Evolutionary conservation across 2,113 vertebrate species (phyloP).

Genomic region (Thermophis baileyi): DNA sequence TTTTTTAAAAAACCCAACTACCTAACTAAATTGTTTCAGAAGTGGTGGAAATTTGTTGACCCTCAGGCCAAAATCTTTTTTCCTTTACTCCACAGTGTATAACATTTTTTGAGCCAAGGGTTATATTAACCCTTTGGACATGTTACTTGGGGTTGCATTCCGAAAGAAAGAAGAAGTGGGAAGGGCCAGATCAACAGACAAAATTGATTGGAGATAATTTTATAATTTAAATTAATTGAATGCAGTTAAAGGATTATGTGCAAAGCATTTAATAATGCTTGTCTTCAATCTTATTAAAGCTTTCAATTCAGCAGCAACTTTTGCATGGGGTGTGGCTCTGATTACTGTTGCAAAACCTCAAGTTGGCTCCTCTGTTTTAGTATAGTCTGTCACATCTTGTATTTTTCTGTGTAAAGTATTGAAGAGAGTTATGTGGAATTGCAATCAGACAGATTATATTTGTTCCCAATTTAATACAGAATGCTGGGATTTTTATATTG

Average conservation of each 20-base stretch:
- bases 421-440: neutral
- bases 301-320: neutral
- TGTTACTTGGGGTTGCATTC: neutral
- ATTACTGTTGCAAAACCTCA: neutral
- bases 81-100: neutral
- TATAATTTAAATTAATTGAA: neutral
- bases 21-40: neutral
- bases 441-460: neutral
- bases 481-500: neutral
- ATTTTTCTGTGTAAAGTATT: neutral
- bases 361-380: neutral
- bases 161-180: neutral
- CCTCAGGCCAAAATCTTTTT: neutral
- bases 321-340: neutral
- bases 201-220: neutral
- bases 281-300: neutral
- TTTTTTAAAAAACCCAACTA: neutral
- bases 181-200: neutral
- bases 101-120: neutral
- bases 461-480: neutral
- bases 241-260: neutral
- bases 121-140: neutral
- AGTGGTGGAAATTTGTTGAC: neutral
- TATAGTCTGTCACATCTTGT: neutral
- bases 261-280: neutral